Conservation (phyloP, 2,113 vertebrate genomes). For the Xiphophorus couchianus region DNA sequence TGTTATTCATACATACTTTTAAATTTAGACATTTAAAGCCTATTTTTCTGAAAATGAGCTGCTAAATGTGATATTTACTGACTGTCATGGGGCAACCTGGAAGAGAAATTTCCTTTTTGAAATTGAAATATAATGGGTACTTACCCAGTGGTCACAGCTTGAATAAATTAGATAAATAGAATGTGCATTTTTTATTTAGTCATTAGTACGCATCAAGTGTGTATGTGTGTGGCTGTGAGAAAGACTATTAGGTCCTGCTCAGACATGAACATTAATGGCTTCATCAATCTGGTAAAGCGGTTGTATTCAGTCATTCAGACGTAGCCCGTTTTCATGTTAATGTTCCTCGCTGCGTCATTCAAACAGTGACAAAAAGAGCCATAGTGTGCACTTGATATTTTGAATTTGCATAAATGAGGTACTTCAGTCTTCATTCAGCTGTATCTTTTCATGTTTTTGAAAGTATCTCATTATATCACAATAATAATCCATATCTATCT, state of each 20-base stretch:
- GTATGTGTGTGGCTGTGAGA: not conserved
- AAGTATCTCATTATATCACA: not conserved
- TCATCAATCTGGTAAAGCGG: not conserved
- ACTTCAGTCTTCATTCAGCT: not conserved
- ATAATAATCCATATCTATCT: not conserved
- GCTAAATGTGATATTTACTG: not conserved
- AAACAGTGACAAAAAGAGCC: not conserved
- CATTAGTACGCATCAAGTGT: not conserved
- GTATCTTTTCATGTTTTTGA: not conserved
- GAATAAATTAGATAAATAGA: not conserved
- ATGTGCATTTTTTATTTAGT: constrained; percentile 4
- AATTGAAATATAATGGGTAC: not conserved
- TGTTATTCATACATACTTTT: not conserved
- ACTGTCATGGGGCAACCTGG: not conserved
- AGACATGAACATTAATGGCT: not conserved
- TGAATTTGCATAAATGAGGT: not conserved
- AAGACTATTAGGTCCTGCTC: not conserved
- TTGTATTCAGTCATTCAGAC: not conserved
- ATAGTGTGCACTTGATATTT: not conserved
- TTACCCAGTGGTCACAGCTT: not conserved
- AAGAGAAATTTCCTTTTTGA: not conserved
- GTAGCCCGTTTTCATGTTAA: not conserved
- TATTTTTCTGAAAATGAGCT: too few relatives aligned
- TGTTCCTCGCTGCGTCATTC: not conserved
- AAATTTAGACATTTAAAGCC: not conserved